Percentiles rank a stretch among this genome's conserved stretches.
Conservation (phyloP, 2,888 invertebrate genomes). For the Diloba caeruleocephala region DNA sequence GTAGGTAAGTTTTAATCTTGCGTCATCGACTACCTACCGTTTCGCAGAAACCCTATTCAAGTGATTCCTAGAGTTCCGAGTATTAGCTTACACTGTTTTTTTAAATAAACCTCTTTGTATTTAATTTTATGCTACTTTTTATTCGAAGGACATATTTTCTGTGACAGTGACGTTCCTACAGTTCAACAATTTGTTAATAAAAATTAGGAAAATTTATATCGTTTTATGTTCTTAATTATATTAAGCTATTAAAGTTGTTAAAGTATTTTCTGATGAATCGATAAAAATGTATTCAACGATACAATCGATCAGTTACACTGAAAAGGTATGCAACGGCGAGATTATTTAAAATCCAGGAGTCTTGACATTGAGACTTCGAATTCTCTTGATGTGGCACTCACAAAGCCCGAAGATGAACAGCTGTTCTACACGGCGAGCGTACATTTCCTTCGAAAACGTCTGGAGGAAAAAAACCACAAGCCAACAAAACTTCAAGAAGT, state of each 20-base stretch:
- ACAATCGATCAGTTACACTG: constrained; percentile 40
- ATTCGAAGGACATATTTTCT: not conserved
- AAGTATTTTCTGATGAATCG: constrained; percentile 45
- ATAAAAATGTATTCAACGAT: constrained; percentile 62
- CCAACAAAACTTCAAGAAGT: constrained; percentile 41
- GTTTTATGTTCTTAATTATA: constrained; percentile 37
- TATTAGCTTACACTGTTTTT: not conserved
- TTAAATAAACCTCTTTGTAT: constrained; percentile 20
- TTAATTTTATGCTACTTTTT: constrained; percentile 12
- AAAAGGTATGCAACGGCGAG: constrained; percentile 70
- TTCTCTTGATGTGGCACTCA: constrained; percentile 52
- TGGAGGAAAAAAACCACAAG: constrained; percentile 68
- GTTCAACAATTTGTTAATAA: constrained; percentile 28
- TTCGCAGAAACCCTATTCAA: not conserved
- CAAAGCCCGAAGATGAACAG: constrained; percentile 68
- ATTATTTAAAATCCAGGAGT: constrained; percentile 39
- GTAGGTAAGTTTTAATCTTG: not conserved
- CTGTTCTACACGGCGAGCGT: constrained; percentile 80
- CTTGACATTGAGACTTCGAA: constrained; percentile 46
- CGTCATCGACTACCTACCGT: not conserved
- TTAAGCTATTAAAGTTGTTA: constrained; percentile 26
- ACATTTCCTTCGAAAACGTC: constrained; percentile 74
- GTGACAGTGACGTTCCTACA: constrained; percentile 44
- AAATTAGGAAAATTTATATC: constrained; percentile 40
- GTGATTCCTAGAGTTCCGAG: not conserved